phyloP scores from a whole-genome alignment of 2,888 invertebrate species.

The Blastobasis adustella region DNA sequence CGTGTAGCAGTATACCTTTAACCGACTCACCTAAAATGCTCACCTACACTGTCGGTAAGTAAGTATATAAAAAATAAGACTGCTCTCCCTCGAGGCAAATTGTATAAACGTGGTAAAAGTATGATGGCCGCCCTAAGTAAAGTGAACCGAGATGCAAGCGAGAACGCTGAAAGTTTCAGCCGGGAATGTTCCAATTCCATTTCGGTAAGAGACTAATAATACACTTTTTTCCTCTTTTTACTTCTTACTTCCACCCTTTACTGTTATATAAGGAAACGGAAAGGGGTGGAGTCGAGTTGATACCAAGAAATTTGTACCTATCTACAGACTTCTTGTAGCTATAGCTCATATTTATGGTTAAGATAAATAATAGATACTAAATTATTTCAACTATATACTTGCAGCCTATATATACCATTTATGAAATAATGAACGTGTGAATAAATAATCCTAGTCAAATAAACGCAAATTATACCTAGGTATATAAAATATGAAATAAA shows the following conservation, averaged over 20 bases:
- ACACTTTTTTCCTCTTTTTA: conserved; percentile 72
- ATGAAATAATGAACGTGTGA: too few relatives aligned
- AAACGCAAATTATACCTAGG: too few relatives aligned
- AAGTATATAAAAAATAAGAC: conserved; percentile 33
- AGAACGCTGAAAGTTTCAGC: conserved; percentile 68
- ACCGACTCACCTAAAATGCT: conserved; percentile 1
- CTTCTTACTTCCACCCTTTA: conserved; percentile 74
- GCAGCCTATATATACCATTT: too few relatives aligned
- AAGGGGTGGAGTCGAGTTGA: conserved; percentile 35
- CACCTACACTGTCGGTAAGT: conserved; percentile 18
- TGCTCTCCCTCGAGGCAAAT: conserved; percentile 51
- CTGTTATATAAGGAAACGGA: conserved; percentile 59
- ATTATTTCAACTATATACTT: too few relatives aligned
- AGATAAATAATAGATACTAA: too few relatives aligned
- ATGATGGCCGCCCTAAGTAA: conserved; percentile 67
- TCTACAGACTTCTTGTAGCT: too few relatives aligned
- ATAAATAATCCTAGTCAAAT: too few relatives aligned
- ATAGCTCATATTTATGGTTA: too few relatives aligned
- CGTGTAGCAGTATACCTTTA: background rate
- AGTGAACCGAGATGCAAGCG: conserved; percentile 58
- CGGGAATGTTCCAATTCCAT: conserved; percentile 73
- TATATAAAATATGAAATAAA: too few relatives aligned
- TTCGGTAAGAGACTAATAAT: conserved; percentile 75
- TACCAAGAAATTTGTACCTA: background rate
- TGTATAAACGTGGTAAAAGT: conserved; percentile 56